These are phyloP conservation scores for Plecotus auritus DNA, from an alignment of 2,113 vertebrate genomes.

Conservation along the genomic window DNA sequence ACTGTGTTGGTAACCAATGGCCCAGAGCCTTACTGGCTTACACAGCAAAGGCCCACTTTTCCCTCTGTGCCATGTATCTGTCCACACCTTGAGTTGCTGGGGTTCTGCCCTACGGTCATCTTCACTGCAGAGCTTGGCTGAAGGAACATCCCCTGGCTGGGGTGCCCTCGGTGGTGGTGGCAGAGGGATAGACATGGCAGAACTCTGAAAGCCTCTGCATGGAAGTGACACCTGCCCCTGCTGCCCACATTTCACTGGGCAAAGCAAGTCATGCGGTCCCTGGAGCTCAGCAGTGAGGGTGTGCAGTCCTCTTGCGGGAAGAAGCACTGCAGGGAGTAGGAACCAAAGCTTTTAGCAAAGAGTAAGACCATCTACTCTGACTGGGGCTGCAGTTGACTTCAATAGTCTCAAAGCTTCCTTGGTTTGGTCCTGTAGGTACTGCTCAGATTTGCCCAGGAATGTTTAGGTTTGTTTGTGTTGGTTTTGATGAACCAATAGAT, in stretches of 20 bases:
- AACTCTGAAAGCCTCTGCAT: not conserved
- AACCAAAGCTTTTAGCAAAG: not conserved
- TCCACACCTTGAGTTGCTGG: not conserved
- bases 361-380: not conserved
- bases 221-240: not conserved
- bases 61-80: not conserved
- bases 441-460: not conserved
- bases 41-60: not conserved
- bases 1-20: not conserved
- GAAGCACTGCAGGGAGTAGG: accelerated
- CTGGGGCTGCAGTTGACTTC: not conserved
- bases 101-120: not conserved
- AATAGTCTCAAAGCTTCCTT: not conserved
- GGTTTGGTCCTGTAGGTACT: not conserved
- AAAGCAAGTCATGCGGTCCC: not conserved
- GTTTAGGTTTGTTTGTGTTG: conserved; percentile 8
- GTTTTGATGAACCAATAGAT: conserved; percentile 29
- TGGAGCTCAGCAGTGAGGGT: not conserved
- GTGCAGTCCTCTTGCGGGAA: not conserved
- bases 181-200: not conserved
- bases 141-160: not conserved
- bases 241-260: not conserved
- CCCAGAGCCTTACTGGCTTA: not conserved
- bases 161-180: not conserved
- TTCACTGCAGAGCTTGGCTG: not conserved